Evolutionary conservation across 2,888 invertebrate genomes (phyloP), one percentile per base, ranked within the genome.

Genomic region (Brachyptera putata): DNA sequence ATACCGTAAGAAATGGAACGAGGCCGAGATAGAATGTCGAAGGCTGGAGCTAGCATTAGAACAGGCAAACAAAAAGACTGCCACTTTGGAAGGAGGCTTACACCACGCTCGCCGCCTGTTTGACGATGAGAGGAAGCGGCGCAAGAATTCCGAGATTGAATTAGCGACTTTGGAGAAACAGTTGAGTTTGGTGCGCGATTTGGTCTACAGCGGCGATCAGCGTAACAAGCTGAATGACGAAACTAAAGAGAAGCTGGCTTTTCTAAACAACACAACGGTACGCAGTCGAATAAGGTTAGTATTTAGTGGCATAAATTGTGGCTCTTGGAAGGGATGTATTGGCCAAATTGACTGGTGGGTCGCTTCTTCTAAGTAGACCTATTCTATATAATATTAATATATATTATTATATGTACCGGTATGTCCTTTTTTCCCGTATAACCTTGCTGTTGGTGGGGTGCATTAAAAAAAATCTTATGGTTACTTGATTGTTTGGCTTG

Each of bases 171-270:
- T 89, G 79, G 89, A 87, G 70, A 81, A 83, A 68, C 86, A 91
- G 70, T 80, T 93, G 57, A 78, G 80, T 59, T 77, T 86, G 69
- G 88, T 89, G 0, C 80, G 87, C 16, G 89, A 91, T 68, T 75
- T 91, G 1, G 75, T 92, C 7, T 84, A 85, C 65, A 83, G 83
- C 62, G 87, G 83, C 62, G 87, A 89, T 66, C 83, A 84, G 67
- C 79, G 83, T 21, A 81, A 82, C 37, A 84, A 86, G 68, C 74
- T 91, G 13, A 87, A 90, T 68, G 87, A 89, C 69, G 88, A 89
- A 70, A 90, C 89, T 0, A 81, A 89, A 58, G 89, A 91, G 71
- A 89, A 89, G 72, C 77, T 93, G 22, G 87, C 88, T 13, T 89
- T 89, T 71, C 77, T 92, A 4, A 87, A 86, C 66, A 83, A 83